Evolutionary conservation across 2,888 invertebrate genomes (phyloP), one percentile per base, ranked within the genome.

Genomic region (Lithosia quadra): DNA sequence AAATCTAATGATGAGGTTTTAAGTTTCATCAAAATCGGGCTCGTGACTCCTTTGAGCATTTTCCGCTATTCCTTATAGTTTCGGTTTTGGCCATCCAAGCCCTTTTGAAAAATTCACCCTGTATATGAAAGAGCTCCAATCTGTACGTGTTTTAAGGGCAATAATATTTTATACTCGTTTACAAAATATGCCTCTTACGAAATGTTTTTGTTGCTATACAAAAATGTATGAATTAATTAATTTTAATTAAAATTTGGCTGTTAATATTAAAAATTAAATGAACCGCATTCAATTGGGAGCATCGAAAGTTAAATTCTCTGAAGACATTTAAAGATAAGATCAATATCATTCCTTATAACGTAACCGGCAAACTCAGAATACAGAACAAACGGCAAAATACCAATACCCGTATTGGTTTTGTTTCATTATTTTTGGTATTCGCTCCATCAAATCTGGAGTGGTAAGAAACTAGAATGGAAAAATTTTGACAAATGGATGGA

Each of bases 231-330:
- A 34, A 10, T 33, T 58, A 58, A 33, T 58, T 33, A 34, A 33
- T 21, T 58, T 58, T 34, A 58, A 58, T 34, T 10, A 58, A 34
- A n/a, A 11, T 11, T 53, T 59, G 15, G n/a, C 24, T 55, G 53
- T 53, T 18, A 55, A 60, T 24, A 55, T 34, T 34, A 18, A 58
- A 24, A 28, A 68, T 34, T 7, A 33, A n/a, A 22, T 53, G 5
- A 67, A 49, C 28, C 33, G 13, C 49, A 59, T 21, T 15, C 18
- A 36, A 63, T 63, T 57, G 55, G 34, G 11, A 34, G 13, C 1
- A 34, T 24, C 24, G 13, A 67, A 61, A 67, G 39, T 58, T 10
- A 10, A 11, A n/a, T 58, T 58, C 58, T n/a, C n/a, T 33, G 58
- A 58, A 58, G 33, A 0, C 58, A 10, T 58, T 58, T 33, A 33